phyloP scores from a whole-genome alignment of 2,797 vertebrate species.

The Cetoscarus ocellatus region DNA sequence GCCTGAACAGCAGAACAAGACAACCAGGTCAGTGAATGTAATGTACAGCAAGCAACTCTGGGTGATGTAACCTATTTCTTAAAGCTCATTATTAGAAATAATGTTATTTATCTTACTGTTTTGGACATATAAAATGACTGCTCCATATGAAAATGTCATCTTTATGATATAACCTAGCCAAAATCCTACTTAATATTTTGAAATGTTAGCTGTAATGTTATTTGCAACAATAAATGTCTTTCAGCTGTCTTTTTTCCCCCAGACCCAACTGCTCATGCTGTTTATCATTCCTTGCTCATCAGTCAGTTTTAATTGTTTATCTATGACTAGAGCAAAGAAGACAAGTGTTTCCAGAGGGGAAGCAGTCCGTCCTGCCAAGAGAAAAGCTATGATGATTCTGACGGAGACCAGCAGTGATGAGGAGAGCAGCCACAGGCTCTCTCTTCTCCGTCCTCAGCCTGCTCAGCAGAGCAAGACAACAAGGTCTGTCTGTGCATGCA shows the following conservation, averaged over 20 bases:
- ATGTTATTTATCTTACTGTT: too few relatives aligned
- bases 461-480: slow-evolving; percentile 18
- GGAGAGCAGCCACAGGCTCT: slow-evolving; percentile 17
- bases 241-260: not conserved
- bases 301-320: not conserved
- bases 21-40: slow-evolving; percentile 27
- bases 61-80: not conserved
- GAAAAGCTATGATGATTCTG: not conserved
- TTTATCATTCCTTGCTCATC: not conserved
- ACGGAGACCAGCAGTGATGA: slow-evolving; percentile 36
- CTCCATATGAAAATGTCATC: too few relatives aligned
- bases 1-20: slow-evolving; percentile 17
- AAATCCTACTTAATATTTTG: too few relatives aligned
- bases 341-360: not conserved
- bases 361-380: slow-evolving; percentile 8
- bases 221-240: too few relatives aligned
- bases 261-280: not conserved
- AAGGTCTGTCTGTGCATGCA: slow-evolving; percentile 40
- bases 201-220: too few relatives aligned
- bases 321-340: slow-evolving; percentile 21
- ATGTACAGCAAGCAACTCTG: not conserved
- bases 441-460: not conserved
- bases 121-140: too few relatives aligned
- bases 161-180: too few relatives aligned
- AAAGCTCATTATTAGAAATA: not conserved